Base-by-base conservation (phyloP, 1,140 invertebrate species). In the Anadara kagoshimensis region DNA sequence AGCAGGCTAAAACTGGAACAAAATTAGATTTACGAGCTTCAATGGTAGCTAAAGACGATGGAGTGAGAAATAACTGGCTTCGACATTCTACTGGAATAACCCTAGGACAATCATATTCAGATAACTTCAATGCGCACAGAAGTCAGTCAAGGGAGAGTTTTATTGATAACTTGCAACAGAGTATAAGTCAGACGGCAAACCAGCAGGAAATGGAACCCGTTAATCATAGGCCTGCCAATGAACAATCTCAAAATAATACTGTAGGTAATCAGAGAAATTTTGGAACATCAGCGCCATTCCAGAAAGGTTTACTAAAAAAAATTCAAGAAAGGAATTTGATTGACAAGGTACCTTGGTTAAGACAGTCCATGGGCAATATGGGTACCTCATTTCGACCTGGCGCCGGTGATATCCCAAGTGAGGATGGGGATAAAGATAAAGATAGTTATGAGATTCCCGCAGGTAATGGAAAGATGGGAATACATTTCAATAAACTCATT, bases 381-480 rank as follows among this genome's bases (percentile, higher is more conserved):
- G 24, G 12, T 29, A 0, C 2, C 0, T 49, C 61, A 51, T 64
- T 18, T 51, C 22, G 45, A 4, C 61, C 59, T 14, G 12, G 10
- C 14, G 11, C 18, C 16, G 14, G 5, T 47, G 20, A 5, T 62
- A 22, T n/a, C n/a, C n/a, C n/a, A n/a, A n/a, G 18, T 5, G 8
- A 47, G 8, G 8, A 47, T 47, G 45, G 14, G 0, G 24, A 64
- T 29, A 47, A 64, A 3, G 61, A 64, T 11, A 22, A 44, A 20
- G 14, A 49, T 20, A 49, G 51, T 51, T 22, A 64, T 51, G 61
- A 64, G 51, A 64, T 64, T 29, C 44, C 24, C 8, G 61, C 16
- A 36, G 61, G 44, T 45, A 16, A 10, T 47, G 61, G 47, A 51
- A 64, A 44, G 11, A 12, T 64, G 22, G 41, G 61, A 10, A 20